Evolutionary conservation across 2,797 vertebrate genomes (phyloP), one percentile per base, ranked within the genome.

Genomic region (Brachymystax lenok): DNA sequence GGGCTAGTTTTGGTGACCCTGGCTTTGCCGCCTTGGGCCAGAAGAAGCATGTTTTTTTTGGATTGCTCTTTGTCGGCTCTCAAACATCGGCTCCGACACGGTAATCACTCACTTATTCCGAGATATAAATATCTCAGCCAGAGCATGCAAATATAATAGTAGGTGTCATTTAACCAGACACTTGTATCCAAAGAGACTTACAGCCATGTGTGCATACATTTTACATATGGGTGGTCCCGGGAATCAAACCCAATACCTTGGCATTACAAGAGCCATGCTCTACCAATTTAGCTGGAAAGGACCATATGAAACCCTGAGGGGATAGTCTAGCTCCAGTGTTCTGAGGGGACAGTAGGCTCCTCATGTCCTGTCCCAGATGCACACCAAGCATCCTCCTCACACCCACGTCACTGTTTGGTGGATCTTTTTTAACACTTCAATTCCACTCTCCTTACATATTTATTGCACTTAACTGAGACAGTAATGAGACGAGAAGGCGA

Each of bases 361-460:
- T 5, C 14, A 17, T 35, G 30, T 30, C n/a, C 33, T 33, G 12
- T 70, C 17, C 30, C 68, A 76, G 56, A 63, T 64, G 33, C 1
- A 35, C 30, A 76, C 51, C 73, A 71, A 28, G 77, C 75, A 67
- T 75, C 46, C 8, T 46, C 72, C 63, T 72, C 63, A 73, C 16
- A 70, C n/a, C n/a, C 28, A 14, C 64, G 1, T n/a, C 19, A 59
- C 64, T 61, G 51, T 40, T 10, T 40, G 40, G 40, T 40, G 40
- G 40, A 40, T 40, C 0, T 40, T 46, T 46, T 46, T 46, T 12
- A 46, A 46, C 40, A 46, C 10, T 46, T 46, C 1, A 2, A 12
- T 46, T 12, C 40, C 10, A 12, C 40, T 46, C 40, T 46, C 7
- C 10, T 46, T 46, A 46, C 8, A 46, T 12, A 46, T 46, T 12